Base-by-base conservation (phyloP, 2,888 invertebrate genomes). In the Lepidonotus clava region DNA sequence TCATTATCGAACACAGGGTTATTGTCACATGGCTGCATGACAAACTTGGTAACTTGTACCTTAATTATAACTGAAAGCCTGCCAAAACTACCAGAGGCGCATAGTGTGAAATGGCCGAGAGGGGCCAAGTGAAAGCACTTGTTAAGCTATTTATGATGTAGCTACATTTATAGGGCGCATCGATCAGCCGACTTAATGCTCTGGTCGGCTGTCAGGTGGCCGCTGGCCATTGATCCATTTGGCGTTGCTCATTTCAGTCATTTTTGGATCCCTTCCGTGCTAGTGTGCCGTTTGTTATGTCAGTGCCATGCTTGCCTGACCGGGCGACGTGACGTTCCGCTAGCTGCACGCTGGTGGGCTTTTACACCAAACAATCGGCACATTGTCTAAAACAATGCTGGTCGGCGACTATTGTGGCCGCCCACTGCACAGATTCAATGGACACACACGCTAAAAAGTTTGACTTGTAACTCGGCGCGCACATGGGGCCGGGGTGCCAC, bases 391-490 rank as follows among this genome's bases (percentile, higher is more conserved):
- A 76, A 76, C 76, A 76, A 76, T 76, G 24, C 76, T 1, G 76
- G 18, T 18, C 36, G 76, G 36, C 36, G 61, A 11, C 38, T 76
- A 36, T 34, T 76, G 76, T 36, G 6, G 76, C 8, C 40, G 36
- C 6, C 24, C 32, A 34, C 38, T 76, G 76, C 61, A 61, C 61
- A 76, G 76, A 76, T 76, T 76, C 76, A 76, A 76, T 76, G 36
- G 76, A 28, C 76, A 40, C 38, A 40, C 76, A 76, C 76, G 76
- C 76, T 76, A 80, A 80, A 46, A 80, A 80, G 80, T 80, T 80
- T 80, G 80, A 80, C 80, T 80, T 80, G 80, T 80, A 80, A 80
- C 80, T 46, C 51, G n/a, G 41, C 80, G 80, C 51, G 80, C 76
- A 76, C 76, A 76, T 76, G 76, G 76, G 76, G 76, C 36, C 38